Evolutionary conservation across 2,888 invertebrate species (phyloP), one percentile per base, ranked within the genome.

Genomic region (Linnaemya vulpina): DNA sequence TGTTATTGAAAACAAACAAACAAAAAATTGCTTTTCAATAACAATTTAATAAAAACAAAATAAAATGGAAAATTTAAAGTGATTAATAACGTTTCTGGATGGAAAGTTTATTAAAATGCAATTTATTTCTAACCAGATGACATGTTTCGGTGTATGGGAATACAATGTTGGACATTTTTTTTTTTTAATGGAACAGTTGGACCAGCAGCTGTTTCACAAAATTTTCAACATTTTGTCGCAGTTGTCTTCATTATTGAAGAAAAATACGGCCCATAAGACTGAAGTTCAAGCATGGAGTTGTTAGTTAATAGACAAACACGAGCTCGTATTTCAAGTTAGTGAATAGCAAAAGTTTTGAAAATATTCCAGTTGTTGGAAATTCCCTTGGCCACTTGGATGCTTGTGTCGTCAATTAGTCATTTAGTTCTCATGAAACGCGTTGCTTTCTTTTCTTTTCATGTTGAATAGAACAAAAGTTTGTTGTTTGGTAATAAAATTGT

Each of bases 61-160:
- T 71, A 71, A 71, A 63, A 79, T 65, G 70, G 35, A 73, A 51
- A 73, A 79, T 62, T 73, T 58, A 73, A 79, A 79, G 17, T 79
- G 79, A 79, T 63, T 55, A 65, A 79, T 73, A 17, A 55, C 10
- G 53, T 60, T 43, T 30, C 15, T 49, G 30, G 11, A 55, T 38
- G 46, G 55, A 63, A 55, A 58, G 71, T 73, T 77, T 35, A 65
- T 65, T 49, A 65, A 65, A 65, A 65, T 49, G 17, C 30, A 49
- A 65, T 65, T 65, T 49, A 30, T 65, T 0, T 25, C 2, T 25
- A 49, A 65, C 46, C 65, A 65, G 46, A 20, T 60, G 60, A 38
- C 60, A 60, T 60, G 0, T 13, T 58, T 35, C 3, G 35, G n/a
- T 9, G n/a, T 1, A n/a, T n/a, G 9, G 2, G 11, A 51, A n/a